These are phyloP conservation scores for Phortica okadai DNA, from an alignment of 2,888 invertebrate species.

Conservation along the genomic window DNA sequence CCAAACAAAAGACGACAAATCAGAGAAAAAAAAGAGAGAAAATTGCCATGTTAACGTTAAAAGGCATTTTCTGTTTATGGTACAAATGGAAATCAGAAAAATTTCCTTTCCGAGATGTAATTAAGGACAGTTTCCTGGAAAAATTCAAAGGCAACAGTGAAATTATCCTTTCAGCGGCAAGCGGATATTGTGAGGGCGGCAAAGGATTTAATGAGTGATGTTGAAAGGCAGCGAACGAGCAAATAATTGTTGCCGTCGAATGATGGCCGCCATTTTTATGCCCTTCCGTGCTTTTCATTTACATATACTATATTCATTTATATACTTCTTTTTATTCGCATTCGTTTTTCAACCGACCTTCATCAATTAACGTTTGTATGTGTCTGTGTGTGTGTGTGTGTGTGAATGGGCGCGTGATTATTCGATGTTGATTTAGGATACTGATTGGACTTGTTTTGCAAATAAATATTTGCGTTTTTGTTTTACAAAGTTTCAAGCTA, in stretches of 20 bases:
- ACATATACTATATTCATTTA: neutral
- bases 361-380: neutral
- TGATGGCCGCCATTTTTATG: constrained; percentile 1
- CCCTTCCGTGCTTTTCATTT: neutral
- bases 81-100: no score
- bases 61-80: no score
- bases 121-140: no score
- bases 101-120: no score
- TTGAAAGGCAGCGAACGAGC: neutral
- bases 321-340: neutral
- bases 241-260: constrained; percentile 8
- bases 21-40: no score
- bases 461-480: constrained; percentile 26
- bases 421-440: constrained; percentile 24
- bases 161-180: neutral
- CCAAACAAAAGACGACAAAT: no score
- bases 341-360: neutral
- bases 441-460: constrained; percentile 10
- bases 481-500: neutral
- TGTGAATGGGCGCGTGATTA: neutral
- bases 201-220: neutral
- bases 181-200: neutral
- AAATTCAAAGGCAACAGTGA: no score
- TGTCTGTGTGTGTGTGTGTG: neutral
- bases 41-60: no score